phyloP scores from a whole-genome alignment of 2,113 vertebrate genomes.

The Eolophus roseicapilla region DNA sequence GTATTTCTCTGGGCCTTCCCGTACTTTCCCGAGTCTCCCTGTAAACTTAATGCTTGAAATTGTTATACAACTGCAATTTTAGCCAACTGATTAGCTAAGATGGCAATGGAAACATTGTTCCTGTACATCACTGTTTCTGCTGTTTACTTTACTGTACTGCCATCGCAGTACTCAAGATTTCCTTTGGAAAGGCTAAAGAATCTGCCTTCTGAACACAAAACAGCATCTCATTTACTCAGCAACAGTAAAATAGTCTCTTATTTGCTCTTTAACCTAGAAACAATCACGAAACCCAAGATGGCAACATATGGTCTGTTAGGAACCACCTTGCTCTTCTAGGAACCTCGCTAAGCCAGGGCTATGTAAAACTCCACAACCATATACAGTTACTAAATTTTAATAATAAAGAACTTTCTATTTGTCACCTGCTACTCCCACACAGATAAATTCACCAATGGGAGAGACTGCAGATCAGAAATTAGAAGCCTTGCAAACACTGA shows the following conservation, averaged over 20 bases:
- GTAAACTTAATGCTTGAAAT: not conserved
- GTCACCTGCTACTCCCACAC: constrained; percentile 5
- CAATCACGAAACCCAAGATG: constrained; percentile 4
- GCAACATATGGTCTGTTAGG: not conserved
- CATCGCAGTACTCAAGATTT: not conserved
- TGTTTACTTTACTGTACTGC: not conserved
- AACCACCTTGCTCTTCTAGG: not conserved
- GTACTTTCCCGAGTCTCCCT: not conserved
- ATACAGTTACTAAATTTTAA: constrained; percentile 15
- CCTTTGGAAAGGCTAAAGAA: not conserved
- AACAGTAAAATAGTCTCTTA: not conserved
- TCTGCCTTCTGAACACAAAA: not conserved
- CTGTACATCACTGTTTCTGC: not conserved
- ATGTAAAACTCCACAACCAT: not conserved
- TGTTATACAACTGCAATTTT: not conserved
- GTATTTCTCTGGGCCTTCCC: not conserved
- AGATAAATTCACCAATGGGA: not conserved
- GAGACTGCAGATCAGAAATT: not conserved
- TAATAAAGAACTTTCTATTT: not conserved
- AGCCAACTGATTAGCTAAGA: not conserved
- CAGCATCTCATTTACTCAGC: not conserved
- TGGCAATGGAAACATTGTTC: not conserved
- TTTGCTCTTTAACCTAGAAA: not conserved
- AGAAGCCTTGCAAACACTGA: not conserved
- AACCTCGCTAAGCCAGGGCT: not conserved